Conservation (phyloP, 2,797 vertebrate genomes). For the Ptychadena robeensis region DNA sequence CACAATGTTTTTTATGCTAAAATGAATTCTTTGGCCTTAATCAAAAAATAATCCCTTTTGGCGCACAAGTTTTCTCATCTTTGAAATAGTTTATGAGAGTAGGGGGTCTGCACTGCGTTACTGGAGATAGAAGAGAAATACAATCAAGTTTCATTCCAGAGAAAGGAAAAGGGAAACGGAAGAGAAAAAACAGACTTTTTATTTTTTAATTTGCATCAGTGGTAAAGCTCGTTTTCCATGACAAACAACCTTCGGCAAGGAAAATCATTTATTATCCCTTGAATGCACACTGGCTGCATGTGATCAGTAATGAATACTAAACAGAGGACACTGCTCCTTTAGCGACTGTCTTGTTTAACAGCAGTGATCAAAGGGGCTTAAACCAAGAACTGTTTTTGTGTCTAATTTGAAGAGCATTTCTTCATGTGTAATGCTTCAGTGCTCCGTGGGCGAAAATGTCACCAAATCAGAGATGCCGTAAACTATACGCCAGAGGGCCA, state of each 20-base stretch:
- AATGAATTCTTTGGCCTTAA: conserved; percentile 51
- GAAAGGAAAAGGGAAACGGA: conserved; percentile 25
- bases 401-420: conserved; percentile 51
- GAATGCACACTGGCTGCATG: conserved; percentile 59
- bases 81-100: conserved; percentile 31
- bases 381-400: conserved; percentile 40
- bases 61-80: conserved; percentile 34
- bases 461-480: conserved; percentile 7
- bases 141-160: conserved; percentile 43
- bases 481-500: background rate
- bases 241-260: conserved; percentile 62
- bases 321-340: conserved; percentile 54
- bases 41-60: conserved; percentile 49
- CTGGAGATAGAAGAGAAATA: conserved; percentile 43
- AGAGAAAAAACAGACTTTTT: conserved; percentile 8
- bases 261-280: conserved; percentile 62
- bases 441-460: background rate
- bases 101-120: conserved; percentile 29
- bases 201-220: conserved; percentile 61
- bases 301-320: conserved; percentile 61
- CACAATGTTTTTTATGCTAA: conserved; percentile 28
- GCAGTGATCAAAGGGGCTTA: conserved; percentile 46
- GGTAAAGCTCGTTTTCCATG: conserved; percentile 60
- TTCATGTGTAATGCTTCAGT: background rate
- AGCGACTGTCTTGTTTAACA: conserved; percentile 55